Evolutionary conservation across 64 coral and sea anemone species (phyloP).

Genomic region (Stichodactyla mertensii): DNA sequence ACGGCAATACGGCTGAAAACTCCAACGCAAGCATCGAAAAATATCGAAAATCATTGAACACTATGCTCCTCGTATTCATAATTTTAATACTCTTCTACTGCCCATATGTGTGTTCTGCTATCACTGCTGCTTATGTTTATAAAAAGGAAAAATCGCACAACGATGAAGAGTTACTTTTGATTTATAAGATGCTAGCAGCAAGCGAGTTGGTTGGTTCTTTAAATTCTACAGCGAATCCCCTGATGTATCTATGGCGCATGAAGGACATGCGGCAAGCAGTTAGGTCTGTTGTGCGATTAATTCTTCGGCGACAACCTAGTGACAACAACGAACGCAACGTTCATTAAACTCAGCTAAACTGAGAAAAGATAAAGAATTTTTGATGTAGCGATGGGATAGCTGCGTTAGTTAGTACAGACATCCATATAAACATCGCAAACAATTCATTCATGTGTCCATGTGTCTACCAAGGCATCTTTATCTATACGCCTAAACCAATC

Average conservation of each 20-base stretch:
- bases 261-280: neutral
- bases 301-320: neutral
- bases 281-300: neutral
- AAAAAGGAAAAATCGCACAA: neutral
- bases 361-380: too few species aligned
- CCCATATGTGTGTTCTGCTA: neutral
- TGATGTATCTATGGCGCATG: conserved; percentile 14
- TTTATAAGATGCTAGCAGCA: neutral
- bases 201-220: neutral
- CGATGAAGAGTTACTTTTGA: neutral
- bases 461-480: too few species aligned
- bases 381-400: too few species aligned
- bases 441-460: too few species aligned
- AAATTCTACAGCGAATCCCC: conserved; percentile 1
- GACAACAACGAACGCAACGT: neutral
- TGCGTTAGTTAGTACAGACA: too few species aligned
- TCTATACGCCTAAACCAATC: too few species aligned
- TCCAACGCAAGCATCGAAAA: too few species aligned
- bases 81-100: neutral
- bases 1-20: too few species aligned
- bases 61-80: neutral
- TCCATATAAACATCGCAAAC: too few species aligned
- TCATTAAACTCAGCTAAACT: too few species aligned
- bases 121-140: neutral
- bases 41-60: neutral